Evolutionary conservation across 2,797 vertebrate genomes (phyloP).

Genomic region (Setipinna tenuifilis): DNA sequence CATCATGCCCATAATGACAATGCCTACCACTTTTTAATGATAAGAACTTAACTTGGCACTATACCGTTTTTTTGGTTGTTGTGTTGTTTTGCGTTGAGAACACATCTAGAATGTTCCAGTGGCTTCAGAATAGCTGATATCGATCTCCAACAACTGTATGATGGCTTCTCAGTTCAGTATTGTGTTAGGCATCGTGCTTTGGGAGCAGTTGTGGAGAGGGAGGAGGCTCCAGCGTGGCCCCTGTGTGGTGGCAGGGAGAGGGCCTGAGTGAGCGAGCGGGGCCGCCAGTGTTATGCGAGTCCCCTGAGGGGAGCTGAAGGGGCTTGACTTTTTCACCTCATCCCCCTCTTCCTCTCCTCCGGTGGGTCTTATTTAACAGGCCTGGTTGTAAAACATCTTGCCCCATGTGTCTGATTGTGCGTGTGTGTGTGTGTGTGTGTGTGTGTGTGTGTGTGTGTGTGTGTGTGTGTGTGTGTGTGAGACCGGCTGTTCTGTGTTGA

Average conservation of each 20-base stretch:
- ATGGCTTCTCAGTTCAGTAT: not conserved
- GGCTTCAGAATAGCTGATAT: not conserved
- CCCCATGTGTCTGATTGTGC: conserved; percentile 27
- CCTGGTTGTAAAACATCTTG: conserved; percentile 55
- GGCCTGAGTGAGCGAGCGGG: conserved; percentile 31
- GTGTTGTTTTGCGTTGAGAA: not conserved
- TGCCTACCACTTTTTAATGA: not conserved
- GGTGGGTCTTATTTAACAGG: conserved; percentile 54
- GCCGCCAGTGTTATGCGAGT: conserved; percentile 49
- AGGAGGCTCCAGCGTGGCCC: not conserved
- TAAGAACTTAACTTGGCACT: not conserved
- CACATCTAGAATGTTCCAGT: not conserved
- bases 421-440: conserved; percentile 28
- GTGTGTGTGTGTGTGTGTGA: conserved; percentile 3
- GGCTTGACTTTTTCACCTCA: conserved; percentile 54
- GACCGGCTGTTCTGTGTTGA: conserved; percentile 30
- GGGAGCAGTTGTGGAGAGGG: not conserved
- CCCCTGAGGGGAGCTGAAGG: conserved; percentile 46
- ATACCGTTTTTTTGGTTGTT: not conserved
- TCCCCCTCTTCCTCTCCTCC: conserved; percentile 45
- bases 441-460: not conserved
- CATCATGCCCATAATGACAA: not conserved
- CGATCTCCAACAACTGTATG: not conserved
- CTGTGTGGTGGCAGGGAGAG: conserved; percentile 28
- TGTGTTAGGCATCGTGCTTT: not conserved